Evolutionary conservation across 2,888 invertebrate species (phyloP).

Genomic region (Cylloceria caligata): DNA sequence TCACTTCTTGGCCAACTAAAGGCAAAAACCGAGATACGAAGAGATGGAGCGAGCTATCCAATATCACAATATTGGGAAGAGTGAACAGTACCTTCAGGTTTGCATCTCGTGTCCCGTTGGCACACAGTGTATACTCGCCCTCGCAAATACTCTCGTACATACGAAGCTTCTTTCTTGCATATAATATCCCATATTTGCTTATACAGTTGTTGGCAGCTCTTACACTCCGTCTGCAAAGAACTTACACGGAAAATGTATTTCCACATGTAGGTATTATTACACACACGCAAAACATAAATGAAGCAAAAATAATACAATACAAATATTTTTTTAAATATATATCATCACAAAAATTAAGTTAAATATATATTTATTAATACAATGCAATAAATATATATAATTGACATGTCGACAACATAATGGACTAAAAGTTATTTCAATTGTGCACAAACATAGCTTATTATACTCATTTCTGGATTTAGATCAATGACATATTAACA

Average conservation of each 20-base stretch:
- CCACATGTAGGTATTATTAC: conserved; percentile 10
- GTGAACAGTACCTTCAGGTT: conserved; percentile 15
- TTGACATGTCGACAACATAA: too few species aligned
- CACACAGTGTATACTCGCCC: conserved; percentile 29
- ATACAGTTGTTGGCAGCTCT: conserved; percentile 5
- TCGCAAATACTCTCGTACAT: conserved; percentile 21
- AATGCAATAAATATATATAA: too few species aligned
- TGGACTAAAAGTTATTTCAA: too few species aligned
- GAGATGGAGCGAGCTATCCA: conserved; percentile 32
- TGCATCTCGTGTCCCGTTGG: conserved; percentile 22
- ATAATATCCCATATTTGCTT: conserved; percentile 8
- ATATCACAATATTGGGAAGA: conserved; percentile 58
- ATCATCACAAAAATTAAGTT: too few species aligned
- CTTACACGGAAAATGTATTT: background rate
- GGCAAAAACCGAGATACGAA: conserved; percentile 26
- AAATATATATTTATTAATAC: too few species aligned
- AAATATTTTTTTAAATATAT: background rate
- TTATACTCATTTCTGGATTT: too few species aligned
- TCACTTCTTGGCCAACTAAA: conserved; percentile 21
- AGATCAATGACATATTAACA: too few species aligned
- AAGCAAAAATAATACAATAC: background rate
- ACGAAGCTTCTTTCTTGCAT: conserved; percentile 31
- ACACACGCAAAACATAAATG: conserved; percentile 4
- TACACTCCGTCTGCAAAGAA: background rate
- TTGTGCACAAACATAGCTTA: too few species aligned